phyloP scores from a whole-genome alignment of 2,888 invertebrate species.

The Drosophila emarginata region DNA sequence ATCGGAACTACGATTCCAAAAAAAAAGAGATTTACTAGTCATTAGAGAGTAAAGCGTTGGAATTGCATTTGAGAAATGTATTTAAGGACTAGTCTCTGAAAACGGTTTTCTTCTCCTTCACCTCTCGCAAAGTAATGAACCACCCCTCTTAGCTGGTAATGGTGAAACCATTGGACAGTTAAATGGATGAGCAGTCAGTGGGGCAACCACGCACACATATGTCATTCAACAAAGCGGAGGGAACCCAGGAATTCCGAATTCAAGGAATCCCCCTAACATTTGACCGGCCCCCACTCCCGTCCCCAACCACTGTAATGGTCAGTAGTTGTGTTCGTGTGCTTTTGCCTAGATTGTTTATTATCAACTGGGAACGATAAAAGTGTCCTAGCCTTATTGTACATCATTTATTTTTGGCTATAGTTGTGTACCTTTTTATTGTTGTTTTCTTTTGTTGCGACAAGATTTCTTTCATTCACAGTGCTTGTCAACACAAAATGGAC shows the following conservation, averaged over 20 bases:
- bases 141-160: slow-evolving; percentile 42
- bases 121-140: background rate
- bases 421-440: slow-evolving; percentile 42
- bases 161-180: slow-evolving; percentile 56
- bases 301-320: slow-evolving; percentile 12
- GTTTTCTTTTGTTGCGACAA: slow-evolving; percentile 42
- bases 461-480: slow-evolving; percentile 65
- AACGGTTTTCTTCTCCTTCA: background rate
- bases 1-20: too few relatives aligned
- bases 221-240: slow-evolving; percentile 66
- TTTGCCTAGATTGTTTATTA: slow-evolving; percentile 71
- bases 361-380: slow-evolving; percentile 75
- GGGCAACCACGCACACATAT: slow-evolving; percentile 68
- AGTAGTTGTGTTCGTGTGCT: slow-evolving; percentile 17
- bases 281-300: background rate
- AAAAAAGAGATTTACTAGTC: too few relatives aligned
- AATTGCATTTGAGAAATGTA: too few relatives aligned
- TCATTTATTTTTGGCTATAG: slow-evolving; percentile 71
- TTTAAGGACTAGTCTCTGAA: too few relatives aligned
- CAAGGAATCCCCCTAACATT: too few relatives aligned
- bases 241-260: background rate
- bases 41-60: too few relatives aligned
- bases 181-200: slow-evolving; percentile 75
- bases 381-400: slow-evolving; percentile 72
- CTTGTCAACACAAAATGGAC: slow-evolving; percentile 79